Base-by-base conservation (phyloP, 2,888 invertebrate species). In the Latrodectus hesperus region DNA sequence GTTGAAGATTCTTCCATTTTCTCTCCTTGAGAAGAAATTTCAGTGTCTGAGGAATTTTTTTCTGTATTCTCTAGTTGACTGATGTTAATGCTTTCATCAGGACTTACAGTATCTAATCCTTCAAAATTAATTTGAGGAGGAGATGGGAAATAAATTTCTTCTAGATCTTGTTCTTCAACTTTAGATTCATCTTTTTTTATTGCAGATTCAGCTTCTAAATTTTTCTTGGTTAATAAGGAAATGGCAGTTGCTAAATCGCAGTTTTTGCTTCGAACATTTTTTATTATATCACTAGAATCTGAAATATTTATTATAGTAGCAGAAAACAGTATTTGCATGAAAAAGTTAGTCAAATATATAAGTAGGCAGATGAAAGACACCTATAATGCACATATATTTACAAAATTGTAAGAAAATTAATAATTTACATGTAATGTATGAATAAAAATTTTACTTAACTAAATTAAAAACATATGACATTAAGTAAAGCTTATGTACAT, bases 41-140 rank as follows among this genome's bases (percentile, higher is more conserved):
- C 82, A 38, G 55, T 49, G 17, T 82, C 82, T 14, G 75, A 75
- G 9, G 55, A 16, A 65, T 53, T n/a, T 9, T 14, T 64, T 75
- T 82, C 82, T 17, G 67, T 38, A n/a, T 11, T 38, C 12, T 68
- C 67, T 17, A 8, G 22, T 68, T 68, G 22, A 64, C 9, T 14
- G 14, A 75, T 74, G 9, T 55, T 67, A 55, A 75, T 53, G 17
- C 92, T 92, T 89, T 92, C 93, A 89, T 93, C 92, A 17, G 92
- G 92, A 38, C 67, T 38, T 8, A 76, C 76, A 22, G 76, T 74
- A n/a, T 81, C 80, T 60, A 79, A 81, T 10, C 76, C 87, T 78
- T 88, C 87, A 52, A 88, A 83, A 22, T 68, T 74, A 4, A 83
- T 60, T 38, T 65, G 67, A 12, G 82, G 82, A 22, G 83, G 87